Conservation (phyloP, 2,888 invertebrate species). For the Volucella inflata region DNA sequence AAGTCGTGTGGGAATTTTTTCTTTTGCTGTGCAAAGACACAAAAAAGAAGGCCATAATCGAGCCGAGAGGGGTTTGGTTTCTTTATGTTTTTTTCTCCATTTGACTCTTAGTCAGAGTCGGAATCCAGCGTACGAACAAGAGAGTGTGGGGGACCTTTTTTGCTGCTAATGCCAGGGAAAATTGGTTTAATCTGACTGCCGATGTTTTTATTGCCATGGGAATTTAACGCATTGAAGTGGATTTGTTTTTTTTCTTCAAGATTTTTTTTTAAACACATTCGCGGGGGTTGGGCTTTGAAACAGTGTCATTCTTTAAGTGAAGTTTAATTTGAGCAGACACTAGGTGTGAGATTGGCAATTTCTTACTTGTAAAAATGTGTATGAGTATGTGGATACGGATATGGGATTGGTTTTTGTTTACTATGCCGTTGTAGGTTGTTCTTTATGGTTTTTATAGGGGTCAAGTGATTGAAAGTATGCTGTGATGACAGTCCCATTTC, state of each 20-base stretch:
- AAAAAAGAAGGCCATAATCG: slow-evolving; percentile 56
- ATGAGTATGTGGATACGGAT: background rate
- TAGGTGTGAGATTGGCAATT: slow-evolving; percentile 43
- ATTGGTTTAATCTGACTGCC: slow-evolving; percentile 75
- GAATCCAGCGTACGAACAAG: slow-evolving; percentile 42
- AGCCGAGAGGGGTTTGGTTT: slow-evolving; percentile 34
- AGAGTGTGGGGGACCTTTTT: slow-evolving; percentile 51
- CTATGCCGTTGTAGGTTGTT: too few species aligned
- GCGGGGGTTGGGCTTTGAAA: slow-evolving; percentile 32
- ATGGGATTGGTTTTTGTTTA: too few species aligned
- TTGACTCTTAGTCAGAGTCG: background rate
- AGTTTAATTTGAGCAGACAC: slow-evolving; percentile 52
- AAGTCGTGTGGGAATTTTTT: slow-evolving; percentile 75
- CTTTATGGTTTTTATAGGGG: too few species aligned
- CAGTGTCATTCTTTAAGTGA: slow-evolving; percentile 65
- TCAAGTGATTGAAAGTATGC: too few species aligned
- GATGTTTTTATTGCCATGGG: slow-evolving; percentile 76
- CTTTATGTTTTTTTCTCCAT: slow-evolving; percentile 21
- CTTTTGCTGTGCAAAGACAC: slow-evolving; percentile 30
- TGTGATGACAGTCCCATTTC: too few species aligned
- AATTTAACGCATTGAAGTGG: slow-evolving; percentile 73
- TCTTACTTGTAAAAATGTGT: background rate
- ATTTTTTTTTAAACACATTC: slow-evolving; percentile 3
- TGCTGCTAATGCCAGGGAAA: slow-evolving; percentile 69
- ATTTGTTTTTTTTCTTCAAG: slow-evolving; percentile 19